A percentile compares a stretch with the other conserved stretches of the same genome.
These are phyloP conservation scores for Pseudomyrmex concolor DNA, from an alignment of 1,140 invertebrate species.

Conservation along the genomic window DNA sequence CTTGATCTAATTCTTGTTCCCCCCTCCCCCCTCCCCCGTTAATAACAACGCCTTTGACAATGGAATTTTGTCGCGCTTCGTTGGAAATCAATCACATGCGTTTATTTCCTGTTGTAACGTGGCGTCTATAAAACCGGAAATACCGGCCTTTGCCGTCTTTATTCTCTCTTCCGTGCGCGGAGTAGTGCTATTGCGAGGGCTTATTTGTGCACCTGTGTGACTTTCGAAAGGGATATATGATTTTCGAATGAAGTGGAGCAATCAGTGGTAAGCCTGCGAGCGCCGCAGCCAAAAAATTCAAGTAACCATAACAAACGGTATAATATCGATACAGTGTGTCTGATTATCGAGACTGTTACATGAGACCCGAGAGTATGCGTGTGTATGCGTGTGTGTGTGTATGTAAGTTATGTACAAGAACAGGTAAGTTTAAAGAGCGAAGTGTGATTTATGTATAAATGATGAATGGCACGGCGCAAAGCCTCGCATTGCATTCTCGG, in stretches of 20 bases:
- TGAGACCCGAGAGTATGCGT: slow-evolving; percentile 71
- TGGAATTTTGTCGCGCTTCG: slow-evolving; percentile 18
- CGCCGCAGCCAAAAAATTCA: slow-evolving; percentile 80
- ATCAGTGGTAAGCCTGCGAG: slow-evolving; percentile 84
- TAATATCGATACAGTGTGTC: slow-evolving; percentile 66
- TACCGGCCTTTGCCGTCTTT: slow-evolving; percentile 28
- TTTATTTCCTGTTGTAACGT: neutral
- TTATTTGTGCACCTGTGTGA: slow-evolving; percentile 71
- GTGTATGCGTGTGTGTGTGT: slow-evolving; percentile 66
- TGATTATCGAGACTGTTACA: slow-evolving; percentile 59
- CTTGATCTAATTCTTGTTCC: too few species aligned
- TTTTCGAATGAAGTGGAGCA: slow-evolving; percentile 80
- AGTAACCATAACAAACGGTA: slow-evolving; percentile 69
- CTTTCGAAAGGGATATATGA: slow-evolving; percentile 69
- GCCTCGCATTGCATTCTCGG: slow-evolving; percentile 77
- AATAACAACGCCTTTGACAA: neutral
- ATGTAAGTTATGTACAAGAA: slow-evolving; percentile 67
- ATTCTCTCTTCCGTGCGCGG: slow-evolving; percentile 45
- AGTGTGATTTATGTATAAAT: slow-evolving; percentile 74
- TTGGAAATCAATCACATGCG: slow-evolving; percentile 11
- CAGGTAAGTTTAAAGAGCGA: slow-evolving; percentile 73
- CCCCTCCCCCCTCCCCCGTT: too few species aligned
- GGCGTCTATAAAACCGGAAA: neutral
- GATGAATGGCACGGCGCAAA: slow-evolving; percentile 75
- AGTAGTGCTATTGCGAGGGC: slow-evolving; percentile 50